Base-by-base conservation (phyloP, 2,797 vertebrate species). In the Tympanoctomys barrerae region DNA sequence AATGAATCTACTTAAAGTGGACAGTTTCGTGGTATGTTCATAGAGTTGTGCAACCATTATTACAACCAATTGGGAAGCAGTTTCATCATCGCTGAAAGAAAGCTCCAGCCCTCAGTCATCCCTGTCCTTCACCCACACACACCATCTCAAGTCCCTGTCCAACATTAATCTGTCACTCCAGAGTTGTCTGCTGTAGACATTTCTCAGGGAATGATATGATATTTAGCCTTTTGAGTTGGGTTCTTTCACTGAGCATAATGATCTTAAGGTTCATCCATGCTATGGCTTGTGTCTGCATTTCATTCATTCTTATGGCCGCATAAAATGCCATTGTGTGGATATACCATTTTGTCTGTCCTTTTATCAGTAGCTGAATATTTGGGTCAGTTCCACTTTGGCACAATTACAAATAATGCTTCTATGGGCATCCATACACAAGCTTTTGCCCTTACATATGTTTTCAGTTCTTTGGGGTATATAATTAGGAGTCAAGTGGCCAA, bases 61-160 rank as follows among this genome's bases (percentile, higher is more conserved):
- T 54, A 77, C 21, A 3, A 39, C 68, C 59, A 31, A 46, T 49
- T 68, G 68, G 78, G 66, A 61, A 80, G 77, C 12, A 57, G 31
- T 78, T 89, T 96, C 28, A 68, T 91, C 70, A 61, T 4, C 19
- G 19, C 52, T 4, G 28, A 81, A 78, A 84, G 75, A 95, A 73
- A 68, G 2, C 33, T 2, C 7, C 7, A 8, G 42, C 71, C 42
- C 31, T 84, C 80, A 66, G 31, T 36, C 33, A 36, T 87, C 33
- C 24, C 49, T 77, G 10, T 59, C 22, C 33, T 26, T 11, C 14
- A 13, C 36, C 14, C 64, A 31, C 31, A 64, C 64, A 9, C 62
- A 33, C 64, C 26, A 52, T 18, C 28, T 39, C 33, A 14, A 73
- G 42, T 70, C 22, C n/a, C 59, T 94, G 75, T 36, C 24, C 89